A percentile compares a stretch with the other conserved stretches of the same genome.
Conservation (phyloP, 1,140 invertebrate genomes). For the Pachypsylla venusta region DNA sequence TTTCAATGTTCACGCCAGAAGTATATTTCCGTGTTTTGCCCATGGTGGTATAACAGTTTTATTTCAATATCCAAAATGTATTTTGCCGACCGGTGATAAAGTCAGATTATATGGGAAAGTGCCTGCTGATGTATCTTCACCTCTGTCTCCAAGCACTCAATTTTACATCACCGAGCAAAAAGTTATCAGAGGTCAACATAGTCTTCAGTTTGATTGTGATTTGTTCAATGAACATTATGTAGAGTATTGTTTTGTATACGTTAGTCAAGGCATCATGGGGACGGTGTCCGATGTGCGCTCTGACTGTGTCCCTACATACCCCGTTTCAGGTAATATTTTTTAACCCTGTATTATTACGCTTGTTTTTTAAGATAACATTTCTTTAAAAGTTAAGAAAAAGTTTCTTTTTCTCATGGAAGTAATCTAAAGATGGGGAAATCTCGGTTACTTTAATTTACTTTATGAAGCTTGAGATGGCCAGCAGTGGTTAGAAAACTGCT, state of each 20-base stretch:
- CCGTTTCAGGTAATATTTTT: conserved; percentile 47
- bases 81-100: conserved; percentile 51
- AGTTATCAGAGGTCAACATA: conserved; percentile 47
- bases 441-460: too few relatives aligned
- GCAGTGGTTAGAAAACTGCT: too few relatives aligned
- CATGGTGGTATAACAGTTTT: conserved; percentile 49
- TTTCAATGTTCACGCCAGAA: conserved; percentile 61
- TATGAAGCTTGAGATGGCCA: too few relatives aligned
- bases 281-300: conserved; percentile 63
- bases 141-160: conserved; percentile 39
- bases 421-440: too few relatives aligned
- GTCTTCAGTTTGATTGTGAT: conserved; percentile 60
- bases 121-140: conserved; percentile 46
- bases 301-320: conserved; percentile 63
- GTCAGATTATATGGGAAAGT: conserved; percentile 55
- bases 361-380: too few relatives aligned
- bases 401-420: too few relatives aligned
- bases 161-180: conserved; percentile 49
- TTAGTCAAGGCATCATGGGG: conserved; percentile 60
- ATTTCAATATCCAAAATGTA: conserved; percentile 66
- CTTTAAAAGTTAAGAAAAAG: too few relatives aligned
- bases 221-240: conserved; percentile 62
- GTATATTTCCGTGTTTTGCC: conserved; percentile 60
- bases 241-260: conserved; percentile 74
- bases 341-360: too few relatives aligned